Evolutionary conservation across 2,797 vertebrate species (phyloP).

Genomic region (Anabacerthia variegaticeps): DNA sequence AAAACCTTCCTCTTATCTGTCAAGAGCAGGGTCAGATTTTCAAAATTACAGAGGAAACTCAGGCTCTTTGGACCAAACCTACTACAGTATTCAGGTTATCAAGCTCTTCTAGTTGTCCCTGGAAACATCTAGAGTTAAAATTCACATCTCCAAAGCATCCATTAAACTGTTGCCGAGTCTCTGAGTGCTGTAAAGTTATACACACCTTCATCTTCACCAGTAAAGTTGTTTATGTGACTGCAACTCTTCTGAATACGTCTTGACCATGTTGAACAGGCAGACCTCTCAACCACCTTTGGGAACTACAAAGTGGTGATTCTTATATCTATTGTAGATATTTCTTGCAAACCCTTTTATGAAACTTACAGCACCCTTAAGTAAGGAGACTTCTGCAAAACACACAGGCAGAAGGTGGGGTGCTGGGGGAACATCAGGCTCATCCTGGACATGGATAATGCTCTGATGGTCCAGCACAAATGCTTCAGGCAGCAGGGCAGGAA

Average conservation of each 20-base stretch:
- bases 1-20: neutral
- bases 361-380: neutral
- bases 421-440: neutral
- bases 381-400: neutral
- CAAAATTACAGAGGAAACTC: neutral
- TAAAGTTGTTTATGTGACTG: neutral
- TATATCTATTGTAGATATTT: neutral
- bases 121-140: neutral
- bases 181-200: neutral
- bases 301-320: neutral
- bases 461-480: neutral
- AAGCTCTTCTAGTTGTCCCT: neutral
- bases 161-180: neutral
- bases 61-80: neutral
- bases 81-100: neutral
- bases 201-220: neutral
- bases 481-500: neutral
- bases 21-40: neutral
- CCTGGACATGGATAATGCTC: neutral
- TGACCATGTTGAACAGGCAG: neutral
- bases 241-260: neutral
- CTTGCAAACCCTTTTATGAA: neutral
- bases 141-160: neutral
- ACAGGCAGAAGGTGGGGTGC: neutral
- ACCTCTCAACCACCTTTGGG: neutral